These are phyloP conservation scores for Fragum whitleyi DNA, from an alignment of 2,888 invertebrate species.

Conservation along the genomic window DNA sequence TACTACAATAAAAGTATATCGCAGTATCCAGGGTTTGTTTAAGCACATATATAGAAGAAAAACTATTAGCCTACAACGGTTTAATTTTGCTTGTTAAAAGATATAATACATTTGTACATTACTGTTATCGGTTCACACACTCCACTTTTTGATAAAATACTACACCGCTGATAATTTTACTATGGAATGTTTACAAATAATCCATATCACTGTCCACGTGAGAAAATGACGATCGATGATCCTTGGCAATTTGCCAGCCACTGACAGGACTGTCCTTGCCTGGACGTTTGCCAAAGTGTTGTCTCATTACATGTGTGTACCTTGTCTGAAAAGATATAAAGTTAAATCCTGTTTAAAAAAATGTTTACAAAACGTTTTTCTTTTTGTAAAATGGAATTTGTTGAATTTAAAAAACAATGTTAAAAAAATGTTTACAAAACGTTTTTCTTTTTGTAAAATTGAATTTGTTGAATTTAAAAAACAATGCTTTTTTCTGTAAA, in stretches of 20 bases:
- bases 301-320: constrained; percentile 1
- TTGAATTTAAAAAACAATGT: no score
- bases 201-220: constrained; percentile 14
- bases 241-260: constrained; percentile 8
- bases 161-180: constrained; percentile 1
- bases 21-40: constrained; percentile 8
- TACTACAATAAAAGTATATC: not conserved
- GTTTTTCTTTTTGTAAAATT: not conserved
- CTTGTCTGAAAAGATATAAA: not conserved
- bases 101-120: no score
- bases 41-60: not conserved
- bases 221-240: not conserved
- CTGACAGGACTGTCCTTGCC: constrained; percentile 7
- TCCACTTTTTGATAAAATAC: constrained; percentile 8
- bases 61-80: not conserved
- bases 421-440: not conserved
- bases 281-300: constrained; percentile 16
- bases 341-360: not conserved
- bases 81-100: no score
- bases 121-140: not conserved
- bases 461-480: constrained; percentile 1
- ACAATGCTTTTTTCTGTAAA: not conserved
- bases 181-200: constrained; percentile 12
- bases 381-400: no score
- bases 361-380: no score